Evolutionary conservation across 2,113 vertebrate species (phyloP).

Genomic region (Sphyrna mokarran): DNA sequence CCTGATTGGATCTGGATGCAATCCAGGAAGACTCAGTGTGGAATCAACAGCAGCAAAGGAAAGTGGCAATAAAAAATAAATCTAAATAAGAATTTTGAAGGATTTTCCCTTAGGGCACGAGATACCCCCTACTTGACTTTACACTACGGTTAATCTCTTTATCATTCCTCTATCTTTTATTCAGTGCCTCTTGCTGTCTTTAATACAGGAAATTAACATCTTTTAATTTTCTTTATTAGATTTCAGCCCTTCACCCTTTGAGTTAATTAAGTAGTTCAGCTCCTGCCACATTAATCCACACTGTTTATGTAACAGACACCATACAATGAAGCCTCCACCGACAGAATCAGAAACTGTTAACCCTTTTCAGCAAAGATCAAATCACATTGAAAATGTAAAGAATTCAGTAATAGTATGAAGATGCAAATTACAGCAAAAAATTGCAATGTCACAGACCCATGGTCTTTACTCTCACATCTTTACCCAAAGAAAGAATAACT

Average conservation of each 20-base stretch:
- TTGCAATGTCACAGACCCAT: neutral
- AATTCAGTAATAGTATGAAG: neutral
- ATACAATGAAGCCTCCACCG: neutral
- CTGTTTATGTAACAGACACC: slow-evolving; percentile 36
- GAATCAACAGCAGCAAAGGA: neutral
- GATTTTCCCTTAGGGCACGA: neutral
- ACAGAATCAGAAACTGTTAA: slow-evolving; percentile 9
- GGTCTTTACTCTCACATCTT: neutral
- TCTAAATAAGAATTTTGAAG: neutral
- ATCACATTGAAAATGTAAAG: neutral
- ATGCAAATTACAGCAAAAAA: neutral
- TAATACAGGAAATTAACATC: slow-evolving; percentile 61
- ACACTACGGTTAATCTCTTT: neutral
- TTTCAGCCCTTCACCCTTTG: slow-evolving; percentile 63
- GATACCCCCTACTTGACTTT: neutral
- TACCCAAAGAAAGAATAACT: neutral
- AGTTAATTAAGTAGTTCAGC: slow-evolving; percentile 64
- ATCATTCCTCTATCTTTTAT: slow-evolving; percentile 55
- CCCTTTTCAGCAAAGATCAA: slow-evolving; percentile 41
- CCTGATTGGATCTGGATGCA: neutral
- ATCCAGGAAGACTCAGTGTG: neutral
- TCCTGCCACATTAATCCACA: slow-evolving; percentile 43
- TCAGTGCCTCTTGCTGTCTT: slow-evolving; percentile 49
- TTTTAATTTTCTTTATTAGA: slow-evolving; percentile 66
- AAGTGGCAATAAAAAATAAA: neutral